These are phyloP conservation scores for Opisthograptis luteolata DNA, from an alignment of 2,888 invertebrate species.

Conservation along the genomic window DNA sequence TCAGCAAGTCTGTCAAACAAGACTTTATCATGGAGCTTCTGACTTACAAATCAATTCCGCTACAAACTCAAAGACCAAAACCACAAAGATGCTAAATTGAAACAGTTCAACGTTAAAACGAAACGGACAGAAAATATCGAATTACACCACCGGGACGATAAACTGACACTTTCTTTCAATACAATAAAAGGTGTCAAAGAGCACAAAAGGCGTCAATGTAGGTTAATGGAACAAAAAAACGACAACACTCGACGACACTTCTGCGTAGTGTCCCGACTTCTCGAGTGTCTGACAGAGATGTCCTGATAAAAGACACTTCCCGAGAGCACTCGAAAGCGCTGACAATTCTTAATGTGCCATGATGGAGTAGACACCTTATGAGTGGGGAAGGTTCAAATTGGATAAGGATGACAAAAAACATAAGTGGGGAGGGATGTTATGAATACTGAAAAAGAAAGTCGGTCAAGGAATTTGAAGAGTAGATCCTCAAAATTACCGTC, in stretches of 20 bases:
- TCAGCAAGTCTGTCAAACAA: no score
- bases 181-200: conserved; percentile 27
- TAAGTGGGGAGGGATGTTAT: conserved; percentile 13
- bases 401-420: conserved; percentile 15
- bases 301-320: conserved; percentile 27
- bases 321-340: conserved; percentile 17
- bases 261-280: conserved; percentile 22
- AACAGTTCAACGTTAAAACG: conserved; percentile 10
- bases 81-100: conserved; percentile 8
- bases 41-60: no score
- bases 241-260: conserved; percentile 23
- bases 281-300: conserved; percentile 25
- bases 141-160: conserved; percentile 10
- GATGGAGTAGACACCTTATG: conserved; percentile 22
- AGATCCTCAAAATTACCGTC: no score
- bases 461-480: no score
- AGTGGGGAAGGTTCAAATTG: conserved; percentile 16
- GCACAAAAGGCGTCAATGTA: conserved; percentile 26
- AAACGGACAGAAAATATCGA: conserved; percentile 21
- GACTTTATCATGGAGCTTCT: no score
- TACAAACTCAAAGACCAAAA: no score
- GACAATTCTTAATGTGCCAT: conserved; percentile 24
- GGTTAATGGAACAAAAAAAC: conserved; percentile 32
- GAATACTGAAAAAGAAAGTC: no score
- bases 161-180: conserved; percentile 19